Evolutionary conservation across 1,140 invertebrate genomes (phyloP).

Genomic region (Idris sp.): DNA sequence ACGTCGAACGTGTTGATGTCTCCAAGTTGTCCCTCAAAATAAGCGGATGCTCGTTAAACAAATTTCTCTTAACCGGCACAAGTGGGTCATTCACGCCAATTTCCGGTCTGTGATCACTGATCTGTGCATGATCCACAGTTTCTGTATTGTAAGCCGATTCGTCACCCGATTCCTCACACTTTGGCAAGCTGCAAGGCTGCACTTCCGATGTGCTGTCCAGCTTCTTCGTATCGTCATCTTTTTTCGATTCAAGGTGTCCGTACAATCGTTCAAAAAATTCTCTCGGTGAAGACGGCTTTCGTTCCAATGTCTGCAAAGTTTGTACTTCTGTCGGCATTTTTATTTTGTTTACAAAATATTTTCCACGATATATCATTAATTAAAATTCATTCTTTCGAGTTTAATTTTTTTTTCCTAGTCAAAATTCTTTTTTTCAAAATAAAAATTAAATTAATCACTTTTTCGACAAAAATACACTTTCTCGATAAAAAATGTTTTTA

Average conservation of each 20-base stretch:
- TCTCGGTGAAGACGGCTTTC: constrained; percentile 81
- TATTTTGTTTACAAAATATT: too few species aligned
- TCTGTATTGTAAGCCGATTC: constrained; percentile 31
- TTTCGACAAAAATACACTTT: too few species aligned
- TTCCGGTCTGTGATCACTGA: constrained; percentile 39
- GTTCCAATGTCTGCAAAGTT: constrained; percentile 33
- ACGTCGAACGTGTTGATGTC: constrained; percentile 18
- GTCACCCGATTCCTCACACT: constrained; percentile 20
- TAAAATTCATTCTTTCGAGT: too few species aligned
- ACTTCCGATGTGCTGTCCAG: constrained; percentile 38
- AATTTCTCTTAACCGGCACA: constrained; percentile 17
- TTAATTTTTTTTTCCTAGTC: too few species aligned
- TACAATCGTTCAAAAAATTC: constrained; percentile 84
- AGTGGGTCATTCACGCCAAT: constrained; percentile 3
- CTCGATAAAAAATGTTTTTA: too few species aligned
- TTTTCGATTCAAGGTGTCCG: constrained; percentile 80
- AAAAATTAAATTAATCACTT: too few species aligned
- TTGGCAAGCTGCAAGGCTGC: constrained; percentile 24
- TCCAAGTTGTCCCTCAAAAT: constrained; percentile 5
- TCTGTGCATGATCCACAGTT: constrained; percentile 12
- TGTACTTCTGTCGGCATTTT: constrained; percentile 66
- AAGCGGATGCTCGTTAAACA: constrained; percentile 21
- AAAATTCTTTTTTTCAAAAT: too few species aligned
- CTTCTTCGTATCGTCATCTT: constrained; percentile 56
- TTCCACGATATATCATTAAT: background rate